Evolutionary conservation across 2,888 invertebrate genomes (phyloP).

Genomic region (Coremacera marginata): DNA sequence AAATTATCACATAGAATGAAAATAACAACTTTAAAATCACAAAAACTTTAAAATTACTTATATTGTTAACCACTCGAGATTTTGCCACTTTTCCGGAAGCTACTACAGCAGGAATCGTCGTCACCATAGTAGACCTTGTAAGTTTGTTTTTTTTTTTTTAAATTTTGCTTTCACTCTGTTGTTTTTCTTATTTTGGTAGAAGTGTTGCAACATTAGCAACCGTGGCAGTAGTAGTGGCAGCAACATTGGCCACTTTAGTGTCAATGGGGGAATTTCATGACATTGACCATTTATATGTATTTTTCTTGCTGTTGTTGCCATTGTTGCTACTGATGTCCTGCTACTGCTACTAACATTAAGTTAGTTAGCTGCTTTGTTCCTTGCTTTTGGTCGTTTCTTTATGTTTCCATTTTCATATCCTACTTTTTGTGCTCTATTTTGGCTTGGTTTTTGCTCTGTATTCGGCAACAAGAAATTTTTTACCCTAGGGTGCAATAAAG

Average conservation of each 20-base stretch:
- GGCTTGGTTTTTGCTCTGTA: background rate
- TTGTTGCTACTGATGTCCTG: background rate
- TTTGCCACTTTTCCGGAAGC: no score
- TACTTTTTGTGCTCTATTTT: background rate
- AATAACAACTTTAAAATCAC: no score
- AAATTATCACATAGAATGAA: no score
- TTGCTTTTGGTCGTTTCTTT: conserved; percentile 7
- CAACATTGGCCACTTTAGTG: conserved; percentile 37
- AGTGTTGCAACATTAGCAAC: conserved; percentile 4
- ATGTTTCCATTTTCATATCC: conserved; percentile 10
- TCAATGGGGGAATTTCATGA: conserved; percentile 40
- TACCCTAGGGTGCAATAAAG: conserved; percentile 47
- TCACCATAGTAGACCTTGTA: no score
- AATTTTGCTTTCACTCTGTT: background rate
- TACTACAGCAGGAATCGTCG: background rate
- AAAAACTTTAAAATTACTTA: no score
- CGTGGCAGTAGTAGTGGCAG: background rate
- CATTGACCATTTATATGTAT: conserved; percentile 19
- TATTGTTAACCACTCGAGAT: no score
- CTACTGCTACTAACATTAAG: background rate
- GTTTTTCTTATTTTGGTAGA: background rate
- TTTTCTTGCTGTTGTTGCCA: background rate
- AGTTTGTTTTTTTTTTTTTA: background rate
- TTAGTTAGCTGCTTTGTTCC: background rate
- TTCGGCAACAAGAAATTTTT: background rate